phyloP scores from a whole-genome alignment of 2,113 vertebrate species.

The Callithrix jacchus region DNA sequence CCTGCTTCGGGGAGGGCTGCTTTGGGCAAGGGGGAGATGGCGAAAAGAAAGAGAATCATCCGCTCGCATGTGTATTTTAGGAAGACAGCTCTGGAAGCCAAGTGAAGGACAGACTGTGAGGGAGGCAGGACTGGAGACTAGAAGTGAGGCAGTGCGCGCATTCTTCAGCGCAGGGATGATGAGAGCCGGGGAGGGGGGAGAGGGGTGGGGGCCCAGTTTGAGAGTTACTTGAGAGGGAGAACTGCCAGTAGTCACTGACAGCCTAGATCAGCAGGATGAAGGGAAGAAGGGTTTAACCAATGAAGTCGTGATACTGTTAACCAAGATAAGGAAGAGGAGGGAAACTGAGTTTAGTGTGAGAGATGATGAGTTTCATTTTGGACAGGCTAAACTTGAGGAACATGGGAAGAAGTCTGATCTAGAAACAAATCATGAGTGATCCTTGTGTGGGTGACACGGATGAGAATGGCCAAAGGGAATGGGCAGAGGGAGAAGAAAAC shows the following conservation, averaged over 20 bases:
- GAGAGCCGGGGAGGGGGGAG: not conserved
- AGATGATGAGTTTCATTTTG: fast-evolving
- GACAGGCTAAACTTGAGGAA: not conserved
- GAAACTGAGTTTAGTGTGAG: not conserved
- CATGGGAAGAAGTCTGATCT: not conserved
- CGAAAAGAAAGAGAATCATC: not conserved
- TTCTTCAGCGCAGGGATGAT: not conserved
- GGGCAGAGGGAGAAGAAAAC: not conserved
- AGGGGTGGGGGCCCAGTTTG: fast-evolving
- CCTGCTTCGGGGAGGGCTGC: not conserved
- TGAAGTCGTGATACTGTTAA: fast-evolving
- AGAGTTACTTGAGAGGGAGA: not conserved
- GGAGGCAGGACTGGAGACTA: not conserved
- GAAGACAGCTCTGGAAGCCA: not conserved
- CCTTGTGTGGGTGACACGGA: not conserved
- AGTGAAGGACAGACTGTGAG: not conserved
- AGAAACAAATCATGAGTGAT: not conserved
- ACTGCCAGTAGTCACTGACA: not conserved
- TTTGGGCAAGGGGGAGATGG: not conserved
- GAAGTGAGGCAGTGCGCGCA: fast-evolving
- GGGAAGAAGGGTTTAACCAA: not conserved
- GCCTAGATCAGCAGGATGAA: fast-evolving
- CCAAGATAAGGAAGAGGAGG: not conserved
- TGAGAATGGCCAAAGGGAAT: fast-evolving
- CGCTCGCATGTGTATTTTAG: not conserved